A percentile compares a stretch with the other conserved stretches of the same genome.
Evolutionary conservation across 1,140 invertebrate genomes (phyloP).

Genomic region (Lethrus apterus): DNA sequence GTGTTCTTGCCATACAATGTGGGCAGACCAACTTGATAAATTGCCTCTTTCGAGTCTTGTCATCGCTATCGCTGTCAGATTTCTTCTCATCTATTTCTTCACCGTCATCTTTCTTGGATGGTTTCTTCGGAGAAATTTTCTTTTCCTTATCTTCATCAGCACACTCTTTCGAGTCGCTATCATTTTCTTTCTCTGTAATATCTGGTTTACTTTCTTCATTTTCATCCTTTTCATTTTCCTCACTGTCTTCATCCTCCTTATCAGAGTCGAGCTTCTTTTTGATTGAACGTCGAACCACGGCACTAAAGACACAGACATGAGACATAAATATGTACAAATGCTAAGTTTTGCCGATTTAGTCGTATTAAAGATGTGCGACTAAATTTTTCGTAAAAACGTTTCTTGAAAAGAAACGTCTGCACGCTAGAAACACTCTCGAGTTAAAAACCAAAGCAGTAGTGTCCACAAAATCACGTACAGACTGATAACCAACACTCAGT

Average conservation of each 20-base stretch:
- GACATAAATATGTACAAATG: neutral
- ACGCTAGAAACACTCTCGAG: too few species aligned
- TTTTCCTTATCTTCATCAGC: constrained; percentile 23
- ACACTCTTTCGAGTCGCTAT: constrained; percentile 13
- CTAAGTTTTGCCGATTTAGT: too few species aligned
- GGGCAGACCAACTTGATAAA: constrained; percentile 67
- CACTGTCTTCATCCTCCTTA: constrained; percentile 39
- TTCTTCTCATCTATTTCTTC: constrained; percentile 22
- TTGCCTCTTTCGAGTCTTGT: constrained; percentile 41
- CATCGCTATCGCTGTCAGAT: constrained; percentile 25
- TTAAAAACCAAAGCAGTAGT: too few species aligned
- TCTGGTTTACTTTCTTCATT: constrained; percentile 40
- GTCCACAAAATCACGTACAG: too few species aligned
- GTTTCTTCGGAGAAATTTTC: constrained; percentile 12
- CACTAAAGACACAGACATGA: constrained; percentile 19
- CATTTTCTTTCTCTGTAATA: constrained; percentile 22
- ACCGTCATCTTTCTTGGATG: constrained; percentile 17
- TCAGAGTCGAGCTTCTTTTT: constrained; percentile 17
- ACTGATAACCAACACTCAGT: too few species aligned
- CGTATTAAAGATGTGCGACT: too few species aligned
- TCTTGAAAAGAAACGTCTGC: too few species aligned
- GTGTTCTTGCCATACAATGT: constrained; percentile 62
- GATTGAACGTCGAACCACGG: constrained; percentile 21
- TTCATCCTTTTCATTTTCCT: constrained; percentile 43
- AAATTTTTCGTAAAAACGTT: too few species aligned